phyloP scores from a whole-genome alignment of 2,888 invertebrate species.

The Tetranychus truncatus region DNA sequence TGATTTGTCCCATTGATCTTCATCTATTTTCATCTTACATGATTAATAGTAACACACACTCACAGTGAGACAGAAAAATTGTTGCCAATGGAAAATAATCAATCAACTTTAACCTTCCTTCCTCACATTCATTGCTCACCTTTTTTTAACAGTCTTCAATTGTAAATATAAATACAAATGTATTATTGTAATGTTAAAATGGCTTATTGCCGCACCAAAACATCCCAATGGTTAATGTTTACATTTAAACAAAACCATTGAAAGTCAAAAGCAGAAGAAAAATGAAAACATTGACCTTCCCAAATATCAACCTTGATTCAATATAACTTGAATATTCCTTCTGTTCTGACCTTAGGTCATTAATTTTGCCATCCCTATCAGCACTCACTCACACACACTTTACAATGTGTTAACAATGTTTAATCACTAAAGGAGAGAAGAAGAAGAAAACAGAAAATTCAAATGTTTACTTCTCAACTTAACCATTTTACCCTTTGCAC shows the following conservation, averaged over 20 bases:
- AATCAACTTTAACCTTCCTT: not conserved
- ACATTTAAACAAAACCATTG: not conserved
- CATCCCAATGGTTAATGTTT: constrained; percentile 1
- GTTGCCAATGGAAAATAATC: not conserved
- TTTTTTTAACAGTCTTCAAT: too few relatives aligned
- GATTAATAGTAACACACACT: not conserved
- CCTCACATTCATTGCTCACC: not conserved
- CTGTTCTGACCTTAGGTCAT: not conserved
- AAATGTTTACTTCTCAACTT: too few relatives aligned
- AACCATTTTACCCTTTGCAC: too few relatives aligned
- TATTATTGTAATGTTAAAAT: not conserved
- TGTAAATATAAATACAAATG: too few relatives aligned
- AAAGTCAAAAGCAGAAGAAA: too few relatives aligned
- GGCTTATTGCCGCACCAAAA: not conserved
- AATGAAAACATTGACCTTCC: not conserved
- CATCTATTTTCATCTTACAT: not conserved
- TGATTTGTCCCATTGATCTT: not conserved
- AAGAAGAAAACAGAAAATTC: too few relatives aligned
- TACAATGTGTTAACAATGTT: too few relatives aligned
- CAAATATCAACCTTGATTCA: not conserved
- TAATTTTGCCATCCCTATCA: not conserved
- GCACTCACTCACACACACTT: too few relatives aligned
- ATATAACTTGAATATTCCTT: not conserved
- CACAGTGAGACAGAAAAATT: not conserved
- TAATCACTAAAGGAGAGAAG: too few relatives aligned